These are phyloP conservation scores for Pangasius larnaudii DNA, from an alignment of 2,797 vertebrate genomes.

Conservation along the genomic window DNA sequence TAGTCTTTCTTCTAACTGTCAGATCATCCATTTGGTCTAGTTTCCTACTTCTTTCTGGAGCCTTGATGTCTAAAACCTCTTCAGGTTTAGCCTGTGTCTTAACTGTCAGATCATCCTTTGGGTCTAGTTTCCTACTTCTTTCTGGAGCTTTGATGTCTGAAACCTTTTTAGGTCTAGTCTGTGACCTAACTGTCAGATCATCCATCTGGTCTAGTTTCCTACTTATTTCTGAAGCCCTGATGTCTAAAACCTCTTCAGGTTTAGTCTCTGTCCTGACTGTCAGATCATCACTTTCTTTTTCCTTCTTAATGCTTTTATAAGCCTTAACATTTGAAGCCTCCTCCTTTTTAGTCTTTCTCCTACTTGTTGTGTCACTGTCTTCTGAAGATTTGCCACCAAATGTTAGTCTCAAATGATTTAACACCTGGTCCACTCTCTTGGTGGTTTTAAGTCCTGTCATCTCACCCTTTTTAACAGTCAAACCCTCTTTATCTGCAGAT, in stretches of 20 bases:
- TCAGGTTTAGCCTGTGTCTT: not conserved
- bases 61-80: not conserved
- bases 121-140: not conserved
- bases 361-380: slow-evolving; percentile 56
- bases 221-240: not conserved
- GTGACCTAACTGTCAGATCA: not conserved
- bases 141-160: not conserved
- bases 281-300: not conserved
- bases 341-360: slow-evolving; percentile 63
- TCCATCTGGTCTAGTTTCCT: not conserved
- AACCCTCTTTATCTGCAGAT: slow-evolving; percentile 36
- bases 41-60: not conserved
- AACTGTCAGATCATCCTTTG: not conserved
- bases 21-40: not conserved
- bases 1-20: not conserved
- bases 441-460: slow-evolving; percentile 55
- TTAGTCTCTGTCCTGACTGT: not conserved
- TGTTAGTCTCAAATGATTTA: slow-evolving; percentile 70
- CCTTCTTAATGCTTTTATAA: slow-evolving; percentile 25
- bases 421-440: slow-evolving; percentile 62
- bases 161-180: not conserved
- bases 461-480: slow-evolving; percentile 56
- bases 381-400: slow-evolving; percentile 68
- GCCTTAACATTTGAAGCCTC: slow-evolving; percentile 51
- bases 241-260: not conserved